These are phyloP conservation scores for Tokudaia tokunoshimensis DNA, from an alignment of 2,797 vertebrate genomes.

Conservation along the genomic window DNA sequence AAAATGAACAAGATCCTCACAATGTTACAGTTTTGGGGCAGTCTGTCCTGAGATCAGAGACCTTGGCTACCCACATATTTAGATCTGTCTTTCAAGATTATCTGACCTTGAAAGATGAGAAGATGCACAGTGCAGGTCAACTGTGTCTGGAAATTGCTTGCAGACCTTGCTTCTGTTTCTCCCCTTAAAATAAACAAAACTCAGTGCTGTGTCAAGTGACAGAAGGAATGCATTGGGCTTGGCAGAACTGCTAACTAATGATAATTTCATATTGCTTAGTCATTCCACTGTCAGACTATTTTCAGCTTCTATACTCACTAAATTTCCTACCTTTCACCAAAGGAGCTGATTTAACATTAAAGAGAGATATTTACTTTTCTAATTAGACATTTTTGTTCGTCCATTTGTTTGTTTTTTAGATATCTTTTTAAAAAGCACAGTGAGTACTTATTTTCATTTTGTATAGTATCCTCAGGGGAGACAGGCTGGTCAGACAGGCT, in stretches of 20 bases:
- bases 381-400: background rate
- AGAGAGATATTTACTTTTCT: background rate
- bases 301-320: background rate
- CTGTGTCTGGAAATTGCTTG: background rate
- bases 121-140: background rate
- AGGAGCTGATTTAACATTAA: background rate
- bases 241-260: slow-evolving; percentile 18
- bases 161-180: background rate
- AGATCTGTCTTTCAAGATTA: slow-evolving; percentile 15
- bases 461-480: background rate
- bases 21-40: background rate
- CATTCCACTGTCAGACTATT: background rate
- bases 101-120: background rate
- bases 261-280: slow-evolving; percentile 7
- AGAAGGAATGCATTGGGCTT: background rate
- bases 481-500: background rate
- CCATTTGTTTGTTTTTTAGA: too few relatives aligned
- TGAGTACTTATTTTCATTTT: background rate
- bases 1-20: background rate
- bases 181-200: background rate
- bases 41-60: background rate
- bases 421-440: too few relatives aligned
- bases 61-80: background rate
- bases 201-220: background rate
- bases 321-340: slow-evolving; percentile 12